These are phyloP conservation scores for Macrotis lagotis DNA, from an alignment of 2,113 vertebrate genomes.

Conservation along the genomic window DNA sequence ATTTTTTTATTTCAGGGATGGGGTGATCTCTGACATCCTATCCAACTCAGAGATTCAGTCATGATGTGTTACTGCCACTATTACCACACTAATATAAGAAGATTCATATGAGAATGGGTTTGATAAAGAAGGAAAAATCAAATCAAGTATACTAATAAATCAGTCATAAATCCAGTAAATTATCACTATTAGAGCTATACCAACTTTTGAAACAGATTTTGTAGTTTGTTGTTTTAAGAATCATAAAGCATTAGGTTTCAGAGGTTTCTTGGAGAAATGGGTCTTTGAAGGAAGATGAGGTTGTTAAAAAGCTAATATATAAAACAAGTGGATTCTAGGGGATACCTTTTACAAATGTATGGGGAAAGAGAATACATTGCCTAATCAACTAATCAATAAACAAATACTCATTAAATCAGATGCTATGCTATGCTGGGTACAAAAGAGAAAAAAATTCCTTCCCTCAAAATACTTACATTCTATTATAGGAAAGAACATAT, in stretches of 20 bases:
- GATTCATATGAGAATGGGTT: not conserved
- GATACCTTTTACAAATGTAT: not conserved
- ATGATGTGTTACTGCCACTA: not conserved
- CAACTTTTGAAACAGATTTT: not conserved
- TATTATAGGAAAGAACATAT: not conserved
- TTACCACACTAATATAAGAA: too few species aligned
- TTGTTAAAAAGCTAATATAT: not conserved
- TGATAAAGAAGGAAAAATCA: not conserved
- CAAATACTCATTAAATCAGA: not conserved
- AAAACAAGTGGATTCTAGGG: not conserved
- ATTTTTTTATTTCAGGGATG: not conserved
- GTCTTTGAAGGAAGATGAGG: not conserved
- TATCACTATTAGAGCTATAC: not conserved
- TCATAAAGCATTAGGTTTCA: not conserved
- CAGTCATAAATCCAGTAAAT: rapidly evolving
- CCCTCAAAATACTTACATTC: not conserved
- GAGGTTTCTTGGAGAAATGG: not conserved
- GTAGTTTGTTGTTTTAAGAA: not conserved
- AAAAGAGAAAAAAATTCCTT: not conserved
- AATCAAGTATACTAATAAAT: not conserved
- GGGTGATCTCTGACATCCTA: not conserved
- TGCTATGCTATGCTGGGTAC: not conserved
- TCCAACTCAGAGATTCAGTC: not conserved
- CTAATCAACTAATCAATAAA: not conserved
- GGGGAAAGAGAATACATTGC: not conserved